Conservation (phyloP, 2,888 invertebrate genomes). For the Meteorus colon region DNA sequence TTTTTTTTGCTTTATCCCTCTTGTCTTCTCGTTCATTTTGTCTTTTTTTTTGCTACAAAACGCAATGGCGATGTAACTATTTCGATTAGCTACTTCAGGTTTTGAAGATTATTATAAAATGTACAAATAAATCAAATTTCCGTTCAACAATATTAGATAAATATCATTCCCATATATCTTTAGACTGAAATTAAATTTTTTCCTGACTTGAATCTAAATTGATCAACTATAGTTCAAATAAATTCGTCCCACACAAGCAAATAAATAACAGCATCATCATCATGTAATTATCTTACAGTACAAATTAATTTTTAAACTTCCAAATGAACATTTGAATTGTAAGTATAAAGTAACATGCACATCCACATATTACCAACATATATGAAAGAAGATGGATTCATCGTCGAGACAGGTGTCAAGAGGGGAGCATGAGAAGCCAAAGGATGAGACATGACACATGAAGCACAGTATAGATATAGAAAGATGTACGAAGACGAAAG, state of each 20-base stretch:
- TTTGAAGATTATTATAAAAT: too few species aligned
- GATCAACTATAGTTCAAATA: too few species aligned
- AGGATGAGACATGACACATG: conserved; percentile 23
- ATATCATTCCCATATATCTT: too few species aligned
- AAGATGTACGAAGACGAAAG: conserved; percentile 33
- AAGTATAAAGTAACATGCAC: not conserved
- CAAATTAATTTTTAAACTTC: conserved; percentile 6
- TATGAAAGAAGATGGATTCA: conserved; percentile 56
- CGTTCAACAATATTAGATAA: too few species aligned
- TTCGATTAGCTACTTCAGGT: conserved; percentile 26
- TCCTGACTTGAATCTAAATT: too few species aligned
- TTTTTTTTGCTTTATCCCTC: not conserved
- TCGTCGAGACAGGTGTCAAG: conserved; percentile 61
- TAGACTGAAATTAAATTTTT: too few species aligned
- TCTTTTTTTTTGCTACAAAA: not conserved
- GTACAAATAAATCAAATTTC: too few species aligned
- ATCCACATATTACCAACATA: not conserved
- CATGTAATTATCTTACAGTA: conserved; percentile 3
- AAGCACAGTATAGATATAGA: conserved; percentile 37
- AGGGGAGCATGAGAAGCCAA: conserved; percentile 36
- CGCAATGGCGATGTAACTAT: conserved; percentile 8
- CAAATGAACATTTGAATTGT: conserved; percentile 30
- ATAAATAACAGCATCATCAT: conserved; percentile 9
- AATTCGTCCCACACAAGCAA: not conserved
- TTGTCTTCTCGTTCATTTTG: not conserved